Percentiles rank a stretch among this genome's conserved stretches.
These are phyloP conservation scores for Ophthalmolycus amberensis DNA, from an alignment of 2,113 vertebrate genomes.

Conservation along the genomic window DNA sequence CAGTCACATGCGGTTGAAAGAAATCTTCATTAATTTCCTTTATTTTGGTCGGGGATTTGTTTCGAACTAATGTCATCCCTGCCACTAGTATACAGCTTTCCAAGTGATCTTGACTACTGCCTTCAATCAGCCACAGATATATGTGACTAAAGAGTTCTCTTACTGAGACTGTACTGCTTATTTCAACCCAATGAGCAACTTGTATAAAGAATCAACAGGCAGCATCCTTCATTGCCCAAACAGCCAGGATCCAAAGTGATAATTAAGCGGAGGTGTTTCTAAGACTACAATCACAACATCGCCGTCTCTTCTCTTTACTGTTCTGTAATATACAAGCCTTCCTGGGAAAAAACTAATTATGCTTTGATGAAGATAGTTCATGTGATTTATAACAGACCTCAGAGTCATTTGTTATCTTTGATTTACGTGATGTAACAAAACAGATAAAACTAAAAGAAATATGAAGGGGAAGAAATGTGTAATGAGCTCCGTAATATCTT, in stretches of 20 bases:
- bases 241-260: conserved; percentile 25
- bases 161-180: conserved; percentile 11
- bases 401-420: conserved; percentile 57
- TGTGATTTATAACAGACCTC: conserved; percentile 59
- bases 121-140: not conserved
- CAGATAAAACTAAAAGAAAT: conserved; percentile 27
- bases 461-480: conserved; percentile 19
- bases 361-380: conserved; percentile 52
- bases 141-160: not conserved
- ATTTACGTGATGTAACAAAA: conserved; percentile 53
- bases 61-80: conserved; percentile 10
- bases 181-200: not conserved
- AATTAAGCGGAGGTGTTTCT: conserved; percentile 50
- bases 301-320: conserved; percentile 27
- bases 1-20: not conserved
- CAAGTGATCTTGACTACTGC: conserved; percentile 33
- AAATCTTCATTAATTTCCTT: conserved; percentile 1
- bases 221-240: conserved; percentile 14
- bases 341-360: conserved; percentile 60
- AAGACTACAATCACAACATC: conserved; percentile 40
- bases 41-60: not conserved
- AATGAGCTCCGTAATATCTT: conserved; percentile 36
- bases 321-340: conserved; percentile 23
- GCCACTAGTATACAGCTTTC: not conserved
- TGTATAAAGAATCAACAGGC: conserved; percentile 11